Conservation (phyloP, 2,113 vertebrate species). For the Cyanistes caeruleus region DNA sequence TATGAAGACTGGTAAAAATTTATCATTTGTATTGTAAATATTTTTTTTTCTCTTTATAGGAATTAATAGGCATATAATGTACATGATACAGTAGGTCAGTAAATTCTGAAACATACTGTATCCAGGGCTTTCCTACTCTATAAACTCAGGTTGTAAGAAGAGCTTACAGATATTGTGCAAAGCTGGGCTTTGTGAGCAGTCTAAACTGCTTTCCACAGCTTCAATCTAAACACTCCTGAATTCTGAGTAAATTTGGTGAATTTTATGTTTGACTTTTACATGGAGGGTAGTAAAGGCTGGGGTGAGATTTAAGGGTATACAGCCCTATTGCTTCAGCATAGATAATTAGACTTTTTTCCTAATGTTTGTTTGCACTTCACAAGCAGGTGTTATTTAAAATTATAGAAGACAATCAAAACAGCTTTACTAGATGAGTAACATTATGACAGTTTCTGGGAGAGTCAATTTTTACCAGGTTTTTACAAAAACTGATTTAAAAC, state of each 20-base stretch:
- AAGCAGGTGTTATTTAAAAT: constrained; percentile 36
- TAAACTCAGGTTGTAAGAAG: not conserved
- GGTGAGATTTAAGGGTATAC: not conserved
- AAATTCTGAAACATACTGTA: not conserved
- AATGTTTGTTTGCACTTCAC: constrained; percentile 30
- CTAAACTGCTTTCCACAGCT: not conserved
- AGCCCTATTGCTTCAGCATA: not conserved
- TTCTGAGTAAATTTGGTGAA: not conserved
- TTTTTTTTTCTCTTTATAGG: not conserved
- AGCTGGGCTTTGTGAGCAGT: constrained; percentile 4
- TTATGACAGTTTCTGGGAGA: not conserved
- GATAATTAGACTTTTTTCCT: constrained; percentile 25
- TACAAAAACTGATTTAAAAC: constrained; percentile 12
- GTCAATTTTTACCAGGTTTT: not conserved
- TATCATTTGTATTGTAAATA: not conserved
- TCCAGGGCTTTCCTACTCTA: not conserved
- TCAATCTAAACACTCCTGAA: constrained; percentile 13
- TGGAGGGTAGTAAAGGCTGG: not conserved
- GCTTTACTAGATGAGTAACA: not conserved
- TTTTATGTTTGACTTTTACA: not conserved
- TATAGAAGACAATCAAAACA: not conserved
- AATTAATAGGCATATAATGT: not conserved
- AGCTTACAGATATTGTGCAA: not conserved
- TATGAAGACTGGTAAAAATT: not conserved
- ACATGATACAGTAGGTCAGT: not conserved